Base-by-base conservation (phyloP, 2,113 vertebrate genomes). In the Amphiprion percula region DNA sequence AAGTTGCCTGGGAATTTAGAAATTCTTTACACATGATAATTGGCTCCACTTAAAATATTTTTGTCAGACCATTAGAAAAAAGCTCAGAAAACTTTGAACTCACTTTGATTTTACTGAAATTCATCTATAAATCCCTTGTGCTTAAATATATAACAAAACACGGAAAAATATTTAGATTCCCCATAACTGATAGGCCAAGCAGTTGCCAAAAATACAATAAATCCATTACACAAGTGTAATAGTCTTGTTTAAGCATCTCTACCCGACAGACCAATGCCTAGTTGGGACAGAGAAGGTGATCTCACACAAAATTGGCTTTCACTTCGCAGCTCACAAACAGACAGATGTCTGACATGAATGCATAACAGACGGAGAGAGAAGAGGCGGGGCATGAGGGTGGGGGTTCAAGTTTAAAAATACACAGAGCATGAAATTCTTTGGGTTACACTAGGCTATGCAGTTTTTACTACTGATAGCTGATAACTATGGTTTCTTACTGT, bases 311-410 rank as follows among this genome's bases (percentile, higher is more conserved):
- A 91, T 88, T 9, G 77, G 86, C 85, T 90, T 83, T 91, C 87
- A 90, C 79, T 84, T 84, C 19, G 73, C 79, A 8, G 83, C 79
- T 81, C 79, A 89, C 88, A 91, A 91, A 91, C 55, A 83, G 83
- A 94, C 91, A 93, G 90, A 93, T 94, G 94, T 93, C 91, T 89
- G 85, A 91, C 90, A 90, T 80, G 86, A 93, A 91, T 87, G 81
- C 73, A 67, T 78, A 91, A 89, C 87, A 91, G 86, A 93, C 74
- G 87, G 88, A 62, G 59, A 77, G 68, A 82, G 85, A 58, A 83
- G 82, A 78, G 80, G 76, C 44, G 75, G 79, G 63, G 60, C 17
- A 4, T 17, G 39, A 60, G 66, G 69, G 50, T 49, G 69, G 71
- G 86, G 84, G 81, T 82, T 91, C 83, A 91, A 89, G 91, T 93